These are phyloP conservation scores for Tigriopus californicus DNA, from an alignment of 2,888 invertebrate genomes.

Conservation along the genomic window DNA sequence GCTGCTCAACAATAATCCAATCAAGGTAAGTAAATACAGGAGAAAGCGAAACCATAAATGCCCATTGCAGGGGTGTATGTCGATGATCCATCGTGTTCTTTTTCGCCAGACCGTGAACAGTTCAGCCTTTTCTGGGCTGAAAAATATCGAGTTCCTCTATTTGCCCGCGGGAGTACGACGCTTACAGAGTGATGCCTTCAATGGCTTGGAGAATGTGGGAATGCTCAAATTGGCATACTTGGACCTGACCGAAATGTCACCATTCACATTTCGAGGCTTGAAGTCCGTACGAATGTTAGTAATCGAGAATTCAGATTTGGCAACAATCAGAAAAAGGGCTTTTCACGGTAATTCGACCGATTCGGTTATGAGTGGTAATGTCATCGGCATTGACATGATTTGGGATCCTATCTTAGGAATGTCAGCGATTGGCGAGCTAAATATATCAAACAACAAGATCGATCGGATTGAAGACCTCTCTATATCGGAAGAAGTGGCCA, in stretches of 20 bases:
- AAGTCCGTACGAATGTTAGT: not conserved
- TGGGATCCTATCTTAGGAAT: not conserved
- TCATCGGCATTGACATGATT: too few relatives aligned
- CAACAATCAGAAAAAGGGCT: not conserved
- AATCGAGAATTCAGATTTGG: conserved; percentile 4
- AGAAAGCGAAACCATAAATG: too few relatives aligned
- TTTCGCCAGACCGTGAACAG: not conserved
- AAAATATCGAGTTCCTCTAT: not conserved
- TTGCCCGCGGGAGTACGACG: conserved; percentile 1
- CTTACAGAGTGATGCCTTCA: conserved; percentile 1
- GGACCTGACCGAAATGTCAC: conserved; percentile 1
- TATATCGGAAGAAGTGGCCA: not conserved
- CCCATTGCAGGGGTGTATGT: too few relatives aligned
- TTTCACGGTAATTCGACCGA: not conserved
- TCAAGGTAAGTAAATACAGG: conserved; percentile 1
- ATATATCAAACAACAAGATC: not conserved
- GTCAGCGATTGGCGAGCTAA: not conserved
- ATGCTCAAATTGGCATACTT: not conserved
- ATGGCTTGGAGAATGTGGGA: not conserved
- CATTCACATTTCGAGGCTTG: not conserved
- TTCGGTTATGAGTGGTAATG: too few relatives aligned
- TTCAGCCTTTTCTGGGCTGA: conserved; percentile 3
- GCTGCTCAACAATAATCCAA: conserved; percentile 6
- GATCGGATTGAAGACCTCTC: not conserved
- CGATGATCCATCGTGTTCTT: not conserved